A percentile compares a stretch with the other conserved stretches of the same genome.
Conservation (phyloP, 2,113 vertebrate species). For the Mandrillus leucophaeus region DNA sequence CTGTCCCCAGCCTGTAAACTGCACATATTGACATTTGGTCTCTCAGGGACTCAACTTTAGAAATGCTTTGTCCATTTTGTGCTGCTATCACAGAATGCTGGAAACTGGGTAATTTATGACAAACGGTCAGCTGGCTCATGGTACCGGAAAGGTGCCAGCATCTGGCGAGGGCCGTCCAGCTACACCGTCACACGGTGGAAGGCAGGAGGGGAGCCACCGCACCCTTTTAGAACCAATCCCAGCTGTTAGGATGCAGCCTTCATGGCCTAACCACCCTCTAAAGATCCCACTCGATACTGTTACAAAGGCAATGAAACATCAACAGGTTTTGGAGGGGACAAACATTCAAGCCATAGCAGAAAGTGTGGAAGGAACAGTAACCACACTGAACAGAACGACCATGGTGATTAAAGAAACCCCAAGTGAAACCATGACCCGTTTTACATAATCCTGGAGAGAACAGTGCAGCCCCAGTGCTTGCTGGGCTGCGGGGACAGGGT, state of each 20-base stretch:
- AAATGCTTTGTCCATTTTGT: no score
- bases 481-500: not conserved
- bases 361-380: not conserved
- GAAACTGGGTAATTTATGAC: fast-evolving
- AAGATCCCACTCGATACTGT: not conserved
- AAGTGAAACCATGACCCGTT: not conserved
- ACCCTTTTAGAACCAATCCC: not conserved
- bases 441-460: not conserved
- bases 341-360: not conserved
- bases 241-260: not conserved
- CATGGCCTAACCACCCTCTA: not conserved
- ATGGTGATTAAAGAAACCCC: not conserved
- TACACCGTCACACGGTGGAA: fast-evolving
- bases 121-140: not conserved
- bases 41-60: not conserved
- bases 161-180: not conserved
- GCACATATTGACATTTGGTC: not conserved
- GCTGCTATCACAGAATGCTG: no score
- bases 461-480: not conserved
- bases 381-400: no score
- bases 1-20: no score
- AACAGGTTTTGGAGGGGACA: not conserved
- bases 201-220: not conserved
- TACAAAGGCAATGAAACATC: not conserved
- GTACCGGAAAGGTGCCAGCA: not conserved